phyloP scores from a whole-genome alignment of 2,888 invertebrate genomes.

The Pseudoips prasinana region DNA sequence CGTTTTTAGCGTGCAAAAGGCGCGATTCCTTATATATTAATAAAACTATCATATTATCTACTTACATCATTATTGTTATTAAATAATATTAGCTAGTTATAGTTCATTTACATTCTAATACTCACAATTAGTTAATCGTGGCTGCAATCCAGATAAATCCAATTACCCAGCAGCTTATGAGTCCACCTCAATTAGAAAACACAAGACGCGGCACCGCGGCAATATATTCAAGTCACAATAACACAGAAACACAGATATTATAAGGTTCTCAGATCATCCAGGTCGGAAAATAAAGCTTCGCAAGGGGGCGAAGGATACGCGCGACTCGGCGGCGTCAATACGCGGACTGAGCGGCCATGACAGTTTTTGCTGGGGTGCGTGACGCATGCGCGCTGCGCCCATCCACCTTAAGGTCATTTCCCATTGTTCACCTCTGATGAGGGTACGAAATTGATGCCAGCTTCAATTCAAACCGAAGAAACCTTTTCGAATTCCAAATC shows the following conservation, averaged over 20 bases:
- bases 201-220: not conserved
- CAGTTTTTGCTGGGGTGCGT: slow-evolving; percentile 60
- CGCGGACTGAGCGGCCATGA: slow-evolving; percentile 75
- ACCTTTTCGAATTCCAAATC: slow-evolving; percentile 49
- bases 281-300: not conserved
- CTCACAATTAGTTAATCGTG: slow-evolving; percentile 54
- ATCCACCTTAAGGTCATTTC: slow-evolving; percentile 59
- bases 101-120: slow-evolving; percentile 30
- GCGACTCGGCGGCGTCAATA: slow-evolving; percentile 66
- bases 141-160: slow-evolving; percentile 52
- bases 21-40: slow-evolving; percentile 20
- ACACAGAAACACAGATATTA: slow-evolving; percentile 34
- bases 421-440: slow-evolving; percentile 60
- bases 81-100: too few relatives aligned
- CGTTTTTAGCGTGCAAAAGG: slow-evolving; percentile 13
- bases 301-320: slow-evolving; percentile 36
- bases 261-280: slow-evolving; percentile 16
- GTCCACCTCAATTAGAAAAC: not conserved
- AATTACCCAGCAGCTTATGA: slow-evolving; percentile 28
- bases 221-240: slow-evolving; percentile 30
- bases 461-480: slow-evolving; percentile 44
- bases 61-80: slow-evolving; percentile 10
- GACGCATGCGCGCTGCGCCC: slow-evolving; percentile 63
- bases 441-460: slow-evolving; percentile 41
- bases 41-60: slow-evolving; percentile 11